Evolutionary conservation across 2,797 vertebrate species (phyloP).

Genomic region (Morelia viridis): DNA sequence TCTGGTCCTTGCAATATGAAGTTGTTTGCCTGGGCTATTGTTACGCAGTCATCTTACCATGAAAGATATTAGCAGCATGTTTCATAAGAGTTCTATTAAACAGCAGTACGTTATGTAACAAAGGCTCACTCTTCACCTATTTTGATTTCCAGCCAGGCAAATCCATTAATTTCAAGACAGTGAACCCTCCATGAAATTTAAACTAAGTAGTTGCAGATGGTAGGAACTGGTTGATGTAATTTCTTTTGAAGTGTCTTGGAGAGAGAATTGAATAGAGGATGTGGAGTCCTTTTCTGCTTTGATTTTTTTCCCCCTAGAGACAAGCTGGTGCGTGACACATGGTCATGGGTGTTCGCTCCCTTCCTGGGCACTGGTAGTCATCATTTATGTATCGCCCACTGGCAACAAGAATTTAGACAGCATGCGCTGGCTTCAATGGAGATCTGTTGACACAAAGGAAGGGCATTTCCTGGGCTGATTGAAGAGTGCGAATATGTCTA

Average conservation of each 20-base stretch:
- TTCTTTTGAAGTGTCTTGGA: slow-evolving; percentile 64
- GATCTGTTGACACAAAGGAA: slow-evolving; percentile 15
- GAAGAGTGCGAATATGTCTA: slow-evolving; percentile 32
- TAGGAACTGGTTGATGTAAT: slow-evolving; percentile 59
- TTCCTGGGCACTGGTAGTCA: slow-evolving; percentile 8
- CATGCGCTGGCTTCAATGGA: slow-evolving; percentile 26
- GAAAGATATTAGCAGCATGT: slow-evolving; percentile 49
- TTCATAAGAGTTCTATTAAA: slow-evolving; percentile 59
- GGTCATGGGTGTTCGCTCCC: slow-evolving; percentile 14
- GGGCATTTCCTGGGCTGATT: slow-evolving; percentile 16
- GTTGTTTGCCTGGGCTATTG: slow-evolving; percentile 61
- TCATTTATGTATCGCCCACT: not conserved
- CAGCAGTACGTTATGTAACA: slow-evolving; percentile 66
- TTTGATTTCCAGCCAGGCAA: slow-evolving; percentile 70
- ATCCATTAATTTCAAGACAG: slow-evolving; percentile 66
- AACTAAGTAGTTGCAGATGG: slow-evolving; percentile 70
- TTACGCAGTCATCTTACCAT: slow-evolving; percentile 48
- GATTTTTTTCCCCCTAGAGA: slow-evolving; percentile 29
- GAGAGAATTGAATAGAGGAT: slow-evolving; percentile 56
- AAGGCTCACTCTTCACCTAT: slow-evolving; percentile 61
- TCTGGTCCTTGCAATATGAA: slow-evolving; percentile 68
- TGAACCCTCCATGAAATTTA: slow-evolving; percentile 57
- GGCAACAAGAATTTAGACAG: slow-evolving; percentile 20
- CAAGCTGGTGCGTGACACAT: slow-evolving; percentile 37
- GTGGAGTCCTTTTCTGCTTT: not conserved